Base-by-base conservation (phyloP, 2,797 vertebrate genomes). In the Ispidina lecontei region DNA sequence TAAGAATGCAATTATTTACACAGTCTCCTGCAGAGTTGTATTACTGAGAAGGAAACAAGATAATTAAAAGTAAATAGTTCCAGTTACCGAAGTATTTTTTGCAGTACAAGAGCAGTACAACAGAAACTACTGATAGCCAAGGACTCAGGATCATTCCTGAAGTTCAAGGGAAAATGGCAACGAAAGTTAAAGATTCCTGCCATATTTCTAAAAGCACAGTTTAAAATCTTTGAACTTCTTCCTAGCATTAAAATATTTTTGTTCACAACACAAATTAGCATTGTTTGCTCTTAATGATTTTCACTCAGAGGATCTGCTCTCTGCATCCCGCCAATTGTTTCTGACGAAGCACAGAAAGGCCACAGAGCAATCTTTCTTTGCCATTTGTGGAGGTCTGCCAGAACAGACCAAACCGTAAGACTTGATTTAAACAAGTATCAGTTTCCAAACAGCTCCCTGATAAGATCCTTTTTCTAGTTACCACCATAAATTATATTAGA, bases 241-340 rank as follows among this genome's bases (percentile, higher is more conserved):
- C 83, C 74, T 74, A 90, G 43, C 46, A 71, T 94, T 92, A 82
- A 86, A 93, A 59, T 58, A 77, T 31, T 88, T 81, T 41, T 76
- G 73, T 72, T 95, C 31, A 3, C 55, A 86, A 79, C 68, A 86
- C 33, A 59, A 86, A 90, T 93, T 84, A 94, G 46, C 87, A 84
- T 88, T 93, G 79, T 92, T 92, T 72, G 60, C 46, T 91, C n/a
- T 55, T 82, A 93, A 91, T 80, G 60, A 79, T 82, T 81, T 85
- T 88, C 64, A 78, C 87, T 91, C 9, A 0, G 33, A 89, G 85
- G 77, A 86, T 90, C 89, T 88, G 77, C 33, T 73, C 41, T 74
- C 80, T 76, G 46, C 33, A 76, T 47, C 49, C 68, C 54, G 85
- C 73, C 95, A 93, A 6, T 35, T 67, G 71, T 26, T 90, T 70